Base-by-base conservation (phyloP, 2,113 vertebrate genomes). In the Oryzias curvinotus region DNA sequence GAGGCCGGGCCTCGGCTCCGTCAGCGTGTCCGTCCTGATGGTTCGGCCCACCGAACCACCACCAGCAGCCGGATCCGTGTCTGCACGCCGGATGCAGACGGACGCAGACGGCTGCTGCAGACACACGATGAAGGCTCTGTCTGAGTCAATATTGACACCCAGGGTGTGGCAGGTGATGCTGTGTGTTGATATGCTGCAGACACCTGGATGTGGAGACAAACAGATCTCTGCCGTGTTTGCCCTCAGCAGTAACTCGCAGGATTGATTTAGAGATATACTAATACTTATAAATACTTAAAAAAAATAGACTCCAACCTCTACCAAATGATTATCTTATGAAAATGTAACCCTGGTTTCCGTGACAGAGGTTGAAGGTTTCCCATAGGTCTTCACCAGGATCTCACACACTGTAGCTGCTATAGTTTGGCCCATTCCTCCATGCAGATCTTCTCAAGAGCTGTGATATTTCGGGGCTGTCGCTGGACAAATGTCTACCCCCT, bases 91-190 rank as follows among this genome's bases (percentile, higher is more conserved):
- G 19, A 4, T 2, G 14, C 1, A 14, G 49, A 50, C 25, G 52
- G 26, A 28, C 25, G 21, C 19, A 3, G 7, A 8, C 21, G 16
- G 54, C n/a, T 51, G 73, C 7, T 77, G 61, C 63, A 62, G 5
- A 73, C 62, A 81, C 82, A 81, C 81, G 78, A 62, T 17, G 71
- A 57, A 60, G 46, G 74, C 52, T 62, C 58, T 59, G 26, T 62
- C 58, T 59, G 26, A 70, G 80, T 84, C 83, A 81, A 71, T 82
- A 79, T 79, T 83, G 69, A 65, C 72, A 71, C 71, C 74, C 81
- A 82, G 88, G 88, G 88, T 88, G 88, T 87, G 88, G 88, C 85
- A 79, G 68, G 71, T 65, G 75, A 84, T 85, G 80, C 51, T 75
- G 62, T 46, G 7, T 46, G 48, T 42, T 17, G 3, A 60, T 23